Base-by-base conservation (phyloP, 1,140 invertebrate genomes). In the Arion vulgaris region DNA sequence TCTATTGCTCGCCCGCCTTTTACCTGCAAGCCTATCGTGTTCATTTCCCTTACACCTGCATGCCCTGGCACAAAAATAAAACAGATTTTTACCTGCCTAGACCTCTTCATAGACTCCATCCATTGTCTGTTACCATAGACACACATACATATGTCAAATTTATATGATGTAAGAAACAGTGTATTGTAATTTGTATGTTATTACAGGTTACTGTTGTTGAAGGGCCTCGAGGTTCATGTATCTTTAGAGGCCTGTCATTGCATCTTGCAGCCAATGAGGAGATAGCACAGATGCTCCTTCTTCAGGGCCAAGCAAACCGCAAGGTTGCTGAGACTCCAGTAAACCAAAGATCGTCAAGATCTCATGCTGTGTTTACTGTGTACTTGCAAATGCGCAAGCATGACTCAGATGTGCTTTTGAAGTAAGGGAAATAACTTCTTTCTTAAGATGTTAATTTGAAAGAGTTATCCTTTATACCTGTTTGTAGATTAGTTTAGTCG, bases 291-390 rank as follows among this genome's bases (percentile, higher is more conserved):
- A 93, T 94, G 84, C 90, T 95, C 4, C 89, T 95, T 7, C 93
- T 93, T 83, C 87, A 94, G 74, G 95, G 94, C 81, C 94, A 95
- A 87, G 93, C 93, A 15, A 94, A 95, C 86, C 94, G 95, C 84
- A 93, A 93, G 38, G 94, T 94, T 51, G 94, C 94, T 2, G 94
- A 94, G 83, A 92, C 92, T 71, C 85, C 85, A 17, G 87, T 90
- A 45, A 89, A 90, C 81, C 87, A 88, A 81, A 81, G 88, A 57
- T 95, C 95, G 11, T 95, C 95, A 2, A 91, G 95, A 85, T 95
- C 95, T 1, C 95, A 95, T 88, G 95, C 94, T 83, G 94, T 95
- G 66, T 95, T 95, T 87, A 95, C 95, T 0, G 93, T 95, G 68
- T 93, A 95, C 83, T 84, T 95, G 4, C 92, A 92, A 5, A 88